Conservation (phyloP, 2,888 invertebrate genomes). For the Eupithecia vulgata region DNA sequence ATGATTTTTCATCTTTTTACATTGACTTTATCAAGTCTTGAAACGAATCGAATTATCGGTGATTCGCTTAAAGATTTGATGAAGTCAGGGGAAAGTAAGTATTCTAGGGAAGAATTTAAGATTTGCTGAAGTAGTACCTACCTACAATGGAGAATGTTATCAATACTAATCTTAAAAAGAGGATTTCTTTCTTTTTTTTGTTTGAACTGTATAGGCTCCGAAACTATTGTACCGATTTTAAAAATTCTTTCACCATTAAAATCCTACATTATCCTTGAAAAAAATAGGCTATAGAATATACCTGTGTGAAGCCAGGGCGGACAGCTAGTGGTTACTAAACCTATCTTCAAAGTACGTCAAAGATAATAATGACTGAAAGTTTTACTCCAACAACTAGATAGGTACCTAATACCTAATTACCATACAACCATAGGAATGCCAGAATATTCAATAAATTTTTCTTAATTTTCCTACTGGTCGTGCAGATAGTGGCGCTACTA, state of each 20-base stretch:
- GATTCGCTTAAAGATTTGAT: neutral
- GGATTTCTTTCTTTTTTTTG: no score
- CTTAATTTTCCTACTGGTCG: neutral
- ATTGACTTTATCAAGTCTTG: neutral
- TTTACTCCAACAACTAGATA: neutral
- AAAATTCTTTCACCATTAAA: no score
- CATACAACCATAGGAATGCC: no score
- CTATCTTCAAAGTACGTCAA: neutral
- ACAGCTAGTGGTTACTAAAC: neutral
- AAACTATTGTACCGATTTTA: no score
- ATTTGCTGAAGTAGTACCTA: neutral
- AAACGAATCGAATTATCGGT: neutral
- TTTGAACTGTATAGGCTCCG: no score
- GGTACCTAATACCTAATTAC: no score
- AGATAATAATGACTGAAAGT: neutral
- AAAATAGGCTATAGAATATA: no score
- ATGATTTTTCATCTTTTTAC: neutral
- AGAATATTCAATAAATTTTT: neutral
- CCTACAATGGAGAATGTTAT: no score
- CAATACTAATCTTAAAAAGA: no score
- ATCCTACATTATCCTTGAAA: no score
- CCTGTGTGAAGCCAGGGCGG: no score
- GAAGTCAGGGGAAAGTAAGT: neutral
- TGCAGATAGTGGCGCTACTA: constrained; percentile 31
- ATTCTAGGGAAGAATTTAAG: neutral